A percentile compares a stretch with the other conserved stretches of the same genome.
phyloP scores from a whole-genome alignment of 2,113 vertebrate species.

The Mohoua ochrocephala region DNA sequence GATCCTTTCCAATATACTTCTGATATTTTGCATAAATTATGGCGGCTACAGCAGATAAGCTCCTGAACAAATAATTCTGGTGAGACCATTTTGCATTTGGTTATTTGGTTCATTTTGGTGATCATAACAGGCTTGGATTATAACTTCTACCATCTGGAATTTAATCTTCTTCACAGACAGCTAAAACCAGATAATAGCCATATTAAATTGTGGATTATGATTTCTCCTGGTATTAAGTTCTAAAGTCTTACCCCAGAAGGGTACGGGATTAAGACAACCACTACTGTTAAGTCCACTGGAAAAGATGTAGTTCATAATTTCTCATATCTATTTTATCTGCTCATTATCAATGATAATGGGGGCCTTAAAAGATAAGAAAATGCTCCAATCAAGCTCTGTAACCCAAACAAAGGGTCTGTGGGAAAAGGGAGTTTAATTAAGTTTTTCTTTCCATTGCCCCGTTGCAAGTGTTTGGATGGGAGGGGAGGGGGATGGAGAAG shows the following conservation, averaged over 20 bases:
- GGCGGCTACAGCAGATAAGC: background rate
- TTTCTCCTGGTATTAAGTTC: slow-evolving; percentile 58
- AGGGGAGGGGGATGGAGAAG: background rate
- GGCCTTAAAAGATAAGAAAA: background rate
- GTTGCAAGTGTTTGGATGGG: background rate
- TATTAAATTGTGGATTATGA: slow-evolving; percentile 67
- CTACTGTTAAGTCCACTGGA: slow-evolving; percentile 14
- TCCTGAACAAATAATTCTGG: slow-evolving; percentile 12
- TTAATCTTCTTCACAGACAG: slow-evolving; percentile 70
- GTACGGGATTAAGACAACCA: slow-evolving; percentile 17
- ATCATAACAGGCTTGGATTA: slow-evolving; percentile 59
- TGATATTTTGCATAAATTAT: background rate
- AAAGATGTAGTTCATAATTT: slow-evolving; percentile 34
- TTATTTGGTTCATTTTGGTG: slow-evolving; percentile 60
- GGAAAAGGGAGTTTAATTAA: background rate
- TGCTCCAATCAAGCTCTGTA: background rate
- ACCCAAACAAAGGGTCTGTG: background rate
- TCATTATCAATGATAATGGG: background rate
- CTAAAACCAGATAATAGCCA: slow-evolving; percentile 64
- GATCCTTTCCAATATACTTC: background rate
- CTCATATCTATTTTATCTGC: background rate
- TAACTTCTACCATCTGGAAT: slow-evolving; percentile 64
- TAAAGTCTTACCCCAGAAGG: slow-evolving; percentile 37
- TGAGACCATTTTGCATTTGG: slow-evolving; percentile 27
- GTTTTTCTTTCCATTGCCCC: background rate